Base-by-base conservation (phyloP, 2,113 vertebrate species). In the Menura novaehollandiae region DNA sequence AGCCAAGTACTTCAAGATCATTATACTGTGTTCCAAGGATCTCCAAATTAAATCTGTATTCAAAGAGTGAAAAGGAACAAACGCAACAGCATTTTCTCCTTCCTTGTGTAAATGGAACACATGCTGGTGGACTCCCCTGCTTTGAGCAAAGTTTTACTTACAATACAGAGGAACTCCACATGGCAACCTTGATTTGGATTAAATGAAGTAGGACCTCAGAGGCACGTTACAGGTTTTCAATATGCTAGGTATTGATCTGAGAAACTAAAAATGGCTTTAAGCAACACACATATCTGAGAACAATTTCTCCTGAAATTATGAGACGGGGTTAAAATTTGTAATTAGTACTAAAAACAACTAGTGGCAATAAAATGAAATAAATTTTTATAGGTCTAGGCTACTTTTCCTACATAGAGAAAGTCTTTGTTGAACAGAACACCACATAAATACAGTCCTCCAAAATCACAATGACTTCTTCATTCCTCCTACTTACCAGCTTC, bases 131-230 rank as follows among this genome's bases (percentile, higher is more conserved):
- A 71, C 88, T 97, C 92, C 94, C 96, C 95, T 96, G 93, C 83
- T 96, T 58, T 96, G 78, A 2, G 27, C 82, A 94, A 24, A 23
- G 82, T 81, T 91, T 97, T 97, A 97, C 97, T 97, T 97, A 97
- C 97, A 97, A 97, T 32, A 97, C 95, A 97, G 93, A 97, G 96
- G 93, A 94, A 94, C 92, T 97, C 95, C 96, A 96, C 92, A 95
- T 74, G 96, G 93, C 94, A 97, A 97, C 94, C 96, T 97, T 93
- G 96, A 89, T 96, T 96, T 92, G 93, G 96, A 85, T 97, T 97
- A 96, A 97, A 95, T 93, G 95, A 96, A 89, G 95, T 80, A 94
- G 95, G 95, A 97, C 93, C 89, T 86, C 95, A 94, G 93, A 95
- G 82, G 95, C 93, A 97, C 79, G 90, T 95, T 96, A 95, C 91